A percentile compares a stretch with the other conserved stretches of the same genome.
These are phyloP conservation scores for Pycnonotus jocosus DNA, from an alignment of 2,113 vertebrate species.

Conservation along the genomic window DNA sequence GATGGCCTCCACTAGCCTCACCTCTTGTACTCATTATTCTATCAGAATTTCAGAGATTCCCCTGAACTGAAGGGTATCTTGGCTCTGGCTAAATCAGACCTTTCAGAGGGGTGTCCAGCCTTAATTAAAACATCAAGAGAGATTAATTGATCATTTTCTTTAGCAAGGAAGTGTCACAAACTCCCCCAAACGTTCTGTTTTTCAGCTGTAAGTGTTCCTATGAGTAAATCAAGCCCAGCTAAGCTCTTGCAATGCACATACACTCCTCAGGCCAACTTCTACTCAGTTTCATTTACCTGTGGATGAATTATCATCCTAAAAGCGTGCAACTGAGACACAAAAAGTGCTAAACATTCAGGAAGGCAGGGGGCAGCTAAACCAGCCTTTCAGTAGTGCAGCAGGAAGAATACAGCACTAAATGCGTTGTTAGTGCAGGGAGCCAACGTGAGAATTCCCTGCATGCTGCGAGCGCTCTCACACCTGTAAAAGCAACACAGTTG, in stretches of 20 bases:
- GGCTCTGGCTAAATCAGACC: not conserved
- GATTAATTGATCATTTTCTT: not conserved
- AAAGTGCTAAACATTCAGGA: not conserved
- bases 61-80: not conserved
- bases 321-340: not conserved
- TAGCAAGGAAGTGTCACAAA: not conserved
- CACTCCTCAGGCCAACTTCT: not conserved
- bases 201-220: not conserved
- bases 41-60: not conserved
- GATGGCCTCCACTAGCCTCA: conserved; percentile 9
- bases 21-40: not conserved
- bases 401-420: not conserved
- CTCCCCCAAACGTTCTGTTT: not conserved
- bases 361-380: not conserved
- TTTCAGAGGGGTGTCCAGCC: not conserved
- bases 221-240: not conserved
- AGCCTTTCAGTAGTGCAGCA: not conserved
- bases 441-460: not conserved
- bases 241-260: not conserved
- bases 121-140: not conserved
- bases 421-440: not conserved
- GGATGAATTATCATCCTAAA: not conserved
- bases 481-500: not conserved
- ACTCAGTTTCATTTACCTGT: not conserved
- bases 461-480: not conserved